Percentiles rank a stretch among this genome's conserved stretches.
These are phyloP conservation scores for Herminia tarsipennalis DNA, from an alignment of 2,888 invertebrate genomes.

Conservation along the genomic window DNA sequence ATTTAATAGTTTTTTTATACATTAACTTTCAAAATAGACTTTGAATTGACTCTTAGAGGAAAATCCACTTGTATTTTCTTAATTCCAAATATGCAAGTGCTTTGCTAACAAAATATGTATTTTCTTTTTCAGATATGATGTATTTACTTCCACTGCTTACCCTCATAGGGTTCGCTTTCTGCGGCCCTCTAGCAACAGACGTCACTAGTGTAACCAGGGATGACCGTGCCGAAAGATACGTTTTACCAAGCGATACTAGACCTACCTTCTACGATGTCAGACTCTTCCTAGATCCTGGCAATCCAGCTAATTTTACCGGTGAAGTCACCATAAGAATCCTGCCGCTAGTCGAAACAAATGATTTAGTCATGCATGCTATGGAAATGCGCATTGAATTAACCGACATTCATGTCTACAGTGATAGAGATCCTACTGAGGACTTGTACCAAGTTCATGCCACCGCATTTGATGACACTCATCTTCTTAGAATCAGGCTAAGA, in stretches of 20 bases:
- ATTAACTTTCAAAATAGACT: no score
- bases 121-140: constrained; percentile 69
- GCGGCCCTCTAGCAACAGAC: constrained; percentile 43
- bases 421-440: constrained; percentile 34
- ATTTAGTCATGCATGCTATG: constrained; percentile 79
- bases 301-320: constrained; percentile 72
- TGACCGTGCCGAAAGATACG: constrained; percentile 62
- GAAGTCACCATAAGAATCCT: constrained; percentile 71
- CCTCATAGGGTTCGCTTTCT: constrained; percentile 56
- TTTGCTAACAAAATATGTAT: no score
- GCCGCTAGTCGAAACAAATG: constrained; percentile 51
- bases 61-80: no score
- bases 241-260: constrained; percentile 80
- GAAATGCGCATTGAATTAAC: constrained; percentile 58
- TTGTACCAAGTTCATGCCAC: no score
- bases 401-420: constrained; percentile 47
- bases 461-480: constrained; percentile 72
- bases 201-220: constrained; percentile 20
- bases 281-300: constrained; percentile 75
- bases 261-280: constrained; percentile 83
- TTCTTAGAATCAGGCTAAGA: constrained; percentile 75
- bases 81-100: no score
- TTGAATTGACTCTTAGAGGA: no score
- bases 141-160: constrained; percentile 62
- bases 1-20: no score